These are phyloP conservation scores for Hyppa rectilinea DNA, from an alignment of 2,888 invertebrate species.

Conservation along the genomic window DNA sequence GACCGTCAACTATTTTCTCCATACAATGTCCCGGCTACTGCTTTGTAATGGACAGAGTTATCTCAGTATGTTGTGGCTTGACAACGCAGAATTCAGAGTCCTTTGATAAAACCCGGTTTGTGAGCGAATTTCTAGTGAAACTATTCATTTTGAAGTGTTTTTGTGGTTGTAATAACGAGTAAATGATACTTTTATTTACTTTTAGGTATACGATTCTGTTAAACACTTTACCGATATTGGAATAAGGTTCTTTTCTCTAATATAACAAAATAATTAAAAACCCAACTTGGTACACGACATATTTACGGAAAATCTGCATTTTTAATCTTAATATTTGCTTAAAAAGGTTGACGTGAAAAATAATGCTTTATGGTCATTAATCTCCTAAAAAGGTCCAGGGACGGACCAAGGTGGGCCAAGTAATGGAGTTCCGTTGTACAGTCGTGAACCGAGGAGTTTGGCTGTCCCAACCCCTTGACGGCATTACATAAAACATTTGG, in stretches of 20 bases:
- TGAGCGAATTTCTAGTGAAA: slow-evolving; percentile 30
- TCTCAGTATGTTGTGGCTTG: slow-evolving; percentile 61
- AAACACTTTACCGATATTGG: neutral
- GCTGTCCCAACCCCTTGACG: slow-evolving; percentile 78
- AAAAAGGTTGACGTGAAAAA: slow-evolving; percentile 68
- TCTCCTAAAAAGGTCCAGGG: slow-evolving; percentile 75
- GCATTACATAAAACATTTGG: slow-evolving; percentile 73
- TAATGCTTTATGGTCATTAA: slow-evolving; percentile 80
- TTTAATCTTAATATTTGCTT: slow-evolving; percentile 63
- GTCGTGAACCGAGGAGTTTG: slow-evolving; percentile 75
- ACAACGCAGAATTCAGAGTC: slow-evolving; percentile 53
- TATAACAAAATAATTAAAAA: slow-evolving; percentile 39
- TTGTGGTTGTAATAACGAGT: neutral
- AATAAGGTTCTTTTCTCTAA: too few species aligned
- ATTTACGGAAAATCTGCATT: slow-evolving; percentile 54
- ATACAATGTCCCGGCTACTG: slow-evolving; percentile 47
- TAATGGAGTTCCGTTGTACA: slow-evolving; percentile 88
- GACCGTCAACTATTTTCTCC: slow-evolving; percentile 70
- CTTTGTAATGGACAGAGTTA: slow-evolving; percentile 58
- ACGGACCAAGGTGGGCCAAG: slow-evolving; percentile 73
- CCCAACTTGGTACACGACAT: slow-evolving; percentile 17
- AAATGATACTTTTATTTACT: neutral
- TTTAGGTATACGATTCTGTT: neutral
- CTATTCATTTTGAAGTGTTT: slow-evolving; percentile 37
- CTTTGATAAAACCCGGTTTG: slow-evolving; percentile 53